A percentile compares a stretch with the other conserved stretches of the same genome.
Evolutionary conservation across 2,113 vertebrate genomes (phyloP).

Genomic region (Empidonax traillii): DNA sequence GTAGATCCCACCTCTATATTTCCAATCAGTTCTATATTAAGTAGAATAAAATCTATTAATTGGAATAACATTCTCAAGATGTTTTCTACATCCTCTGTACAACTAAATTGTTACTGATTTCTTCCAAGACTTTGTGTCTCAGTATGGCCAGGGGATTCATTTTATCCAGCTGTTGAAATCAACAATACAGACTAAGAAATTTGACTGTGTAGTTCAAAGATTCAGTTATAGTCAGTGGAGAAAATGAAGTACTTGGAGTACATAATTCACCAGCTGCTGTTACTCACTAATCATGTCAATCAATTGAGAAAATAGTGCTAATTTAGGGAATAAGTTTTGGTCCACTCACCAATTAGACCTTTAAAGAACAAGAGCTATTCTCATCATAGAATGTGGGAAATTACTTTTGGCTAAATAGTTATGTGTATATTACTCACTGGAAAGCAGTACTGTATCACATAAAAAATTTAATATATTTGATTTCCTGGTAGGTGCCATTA

Average conservation of each 20-base stretch:
- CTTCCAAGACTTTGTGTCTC: background rate
- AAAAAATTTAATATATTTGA: background rate
- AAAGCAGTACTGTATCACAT: background rate
- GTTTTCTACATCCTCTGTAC: background rate
- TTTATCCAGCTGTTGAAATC: background rate
- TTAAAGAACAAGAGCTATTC: background rate
- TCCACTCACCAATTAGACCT: background rate
- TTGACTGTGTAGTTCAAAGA: background rate
- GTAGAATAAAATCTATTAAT: background rate
- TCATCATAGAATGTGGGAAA: background rate
- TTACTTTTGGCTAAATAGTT: background rate
- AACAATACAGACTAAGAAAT: background rate
- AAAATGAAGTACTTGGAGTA: background rate
- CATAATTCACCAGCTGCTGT: background rate
- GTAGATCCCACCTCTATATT: background rate
- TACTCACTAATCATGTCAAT: background rate
- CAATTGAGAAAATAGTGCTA: background rate
- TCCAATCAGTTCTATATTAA: background rate
- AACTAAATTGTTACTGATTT: background rate
- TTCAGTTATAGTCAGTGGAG: background rate
- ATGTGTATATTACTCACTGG: background rate
- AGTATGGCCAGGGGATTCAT: background rate
- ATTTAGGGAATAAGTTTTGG: background rate
- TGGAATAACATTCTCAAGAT: background rate
- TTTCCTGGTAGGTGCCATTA: background rate